Evolutionary conservation across 1,140 invertebrate species (phyloP).

Genomic region (Atta colombica): DNA sequence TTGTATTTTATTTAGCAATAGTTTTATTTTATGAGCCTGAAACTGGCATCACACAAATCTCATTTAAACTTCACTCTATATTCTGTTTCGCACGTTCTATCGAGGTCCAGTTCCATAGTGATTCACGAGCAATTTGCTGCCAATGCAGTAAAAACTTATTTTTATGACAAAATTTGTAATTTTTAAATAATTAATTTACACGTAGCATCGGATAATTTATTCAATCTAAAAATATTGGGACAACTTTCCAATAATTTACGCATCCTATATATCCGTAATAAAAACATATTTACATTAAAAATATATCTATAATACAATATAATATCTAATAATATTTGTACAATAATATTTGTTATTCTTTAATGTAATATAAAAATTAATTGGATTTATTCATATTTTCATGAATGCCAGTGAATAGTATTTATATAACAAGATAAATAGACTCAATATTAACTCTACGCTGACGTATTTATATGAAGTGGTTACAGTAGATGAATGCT

Average conservation of each 20-base stretch:
- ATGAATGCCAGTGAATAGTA: neutral
- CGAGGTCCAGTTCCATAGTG: constrained; percentile 25
- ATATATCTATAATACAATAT: constrained; percentile 1
- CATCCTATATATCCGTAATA: neutral
- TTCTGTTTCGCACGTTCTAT: constrained; percentile 66
- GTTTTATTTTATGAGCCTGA: constrained; percentile 38
- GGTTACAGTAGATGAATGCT: constrained; percentile 18
- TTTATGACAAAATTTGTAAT: constrained; percentile 63
- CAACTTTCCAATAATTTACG: neutral
- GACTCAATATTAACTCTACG: constrained; percentile 28
- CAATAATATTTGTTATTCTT: neutral
- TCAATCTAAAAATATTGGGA: neutral
- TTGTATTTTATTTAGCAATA: constrained; percentile 5
- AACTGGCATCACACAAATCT: constrained; percentile 25
- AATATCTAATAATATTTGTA: neutral
- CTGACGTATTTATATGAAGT: constrained; percentile 39
- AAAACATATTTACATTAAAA: neutral
- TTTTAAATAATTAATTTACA: constrained; percentile 69
- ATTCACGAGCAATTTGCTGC: constrained; percentile 65
- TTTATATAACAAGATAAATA: constrained; percentile 27
- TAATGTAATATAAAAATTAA: constrained; percentile 24
- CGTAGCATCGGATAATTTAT: constrained; percentile 53
- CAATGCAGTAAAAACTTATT: constrained; percentile 44
- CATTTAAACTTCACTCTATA: constrained; percentile 36
- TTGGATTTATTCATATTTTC: constrained; percentile 5